Percentiles rank a stretch among this genome's conserved stretches.
These are phyloP conservation scores for Ephestia elutella DNA, from an alignment of 1,140 invertebrate genomes.

Conservation along the genomic window DNA sequence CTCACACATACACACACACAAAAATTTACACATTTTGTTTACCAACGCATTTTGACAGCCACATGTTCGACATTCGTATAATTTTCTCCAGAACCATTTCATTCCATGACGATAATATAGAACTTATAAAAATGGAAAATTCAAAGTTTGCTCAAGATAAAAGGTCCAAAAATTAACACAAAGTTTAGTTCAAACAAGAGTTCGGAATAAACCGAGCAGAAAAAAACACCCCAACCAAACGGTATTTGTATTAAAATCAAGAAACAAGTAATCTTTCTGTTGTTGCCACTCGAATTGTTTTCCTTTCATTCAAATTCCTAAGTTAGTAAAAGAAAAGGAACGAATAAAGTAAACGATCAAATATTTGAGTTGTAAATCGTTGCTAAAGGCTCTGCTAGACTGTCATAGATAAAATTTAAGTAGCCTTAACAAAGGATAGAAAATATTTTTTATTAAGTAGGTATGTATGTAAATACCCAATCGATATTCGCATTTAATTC, in stretches of 20 bases:
- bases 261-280: constrained; percentile 8
- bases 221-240: background rate
- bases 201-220: background rate
- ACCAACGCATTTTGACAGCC: too few relatives aligned
- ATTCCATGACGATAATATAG: background rate
- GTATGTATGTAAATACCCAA: too few relatives aligned
- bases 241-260: background rate
- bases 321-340: constrained; percentile 12
- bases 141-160: background rate
- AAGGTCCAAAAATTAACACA: background rate
- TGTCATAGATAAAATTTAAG: too few relatives aligned
- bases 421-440: too few relatives aligned
- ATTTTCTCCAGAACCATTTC: too few relatives aligned
- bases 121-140: background rate
- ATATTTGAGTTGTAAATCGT: constrained; percentile 18
- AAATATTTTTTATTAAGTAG: too few relatives aligned
- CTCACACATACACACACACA: too few relatives aligned
- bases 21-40: too few relatives aligned
- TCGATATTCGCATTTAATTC: too few relatives aligned
- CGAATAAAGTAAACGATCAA: constrained; percentile 27
- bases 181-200: background rate
- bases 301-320: constrained; percentile 26
- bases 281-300: constrained; percentile 18
- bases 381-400: background rate
- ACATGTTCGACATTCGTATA: too few relatives aligned